These are phyloP conservation scores for Coronaproctus castanopsis DNA, from an alignment of 2,888 invertebrate species.

Conservation along the genomic window DNA sequence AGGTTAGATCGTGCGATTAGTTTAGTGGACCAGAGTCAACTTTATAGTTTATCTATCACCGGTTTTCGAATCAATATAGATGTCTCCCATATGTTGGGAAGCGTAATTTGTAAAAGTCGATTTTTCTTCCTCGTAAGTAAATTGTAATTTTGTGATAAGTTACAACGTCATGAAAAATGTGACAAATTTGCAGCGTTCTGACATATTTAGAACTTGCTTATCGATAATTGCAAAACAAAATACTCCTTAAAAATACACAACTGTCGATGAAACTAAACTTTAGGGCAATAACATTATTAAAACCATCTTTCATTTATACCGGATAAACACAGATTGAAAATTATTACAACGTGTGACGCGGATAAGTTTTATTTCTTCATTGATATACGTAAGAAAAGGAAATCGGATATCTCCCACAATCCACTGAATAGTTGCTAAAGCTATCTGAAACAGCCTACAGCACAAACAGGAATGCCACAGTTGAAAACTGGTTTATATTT, in stretches of 20 bases:
- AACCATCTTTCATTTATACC: neutral
- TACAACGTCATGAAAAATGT: neutral
- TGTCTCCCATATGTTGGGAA: neutral
- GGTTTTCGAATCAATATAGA: neutral
- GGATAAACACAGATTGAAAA: neutral
- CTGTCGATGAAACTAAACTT: neutral
- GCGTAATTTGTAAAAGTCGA: neutral
- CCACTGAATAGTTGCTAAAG: neutral
- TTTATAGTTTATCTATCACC: neutral
- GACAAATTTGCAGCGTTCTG: neutral
- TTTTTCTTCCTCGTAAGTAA: neutral
- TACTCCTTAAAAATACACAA: neutral
- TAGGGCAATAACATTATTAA: neutral
- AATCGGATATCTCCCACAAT: neutral
- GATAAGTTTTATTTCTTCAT: neutral
- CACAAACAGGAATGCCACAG: too few species aligned
- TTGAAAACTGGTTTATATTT: too few species aligned
- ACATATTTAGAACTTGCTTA: neutral
- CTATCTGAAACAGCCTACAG: neutral
- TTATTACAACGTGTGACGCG: neutral
- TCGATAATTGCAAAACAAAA: neutral
- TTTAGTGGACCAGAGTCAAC: neutral
- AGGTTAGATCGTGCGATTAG: too few species aligned
- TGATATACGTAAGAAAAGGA: neutral
- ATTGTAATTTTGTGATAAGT: neutral